These are phyloP conservation scores for Dryas iulia DNA, from an alignment of 1,140 invertebrate genomes.

Conservation along the genomic window DNA sequence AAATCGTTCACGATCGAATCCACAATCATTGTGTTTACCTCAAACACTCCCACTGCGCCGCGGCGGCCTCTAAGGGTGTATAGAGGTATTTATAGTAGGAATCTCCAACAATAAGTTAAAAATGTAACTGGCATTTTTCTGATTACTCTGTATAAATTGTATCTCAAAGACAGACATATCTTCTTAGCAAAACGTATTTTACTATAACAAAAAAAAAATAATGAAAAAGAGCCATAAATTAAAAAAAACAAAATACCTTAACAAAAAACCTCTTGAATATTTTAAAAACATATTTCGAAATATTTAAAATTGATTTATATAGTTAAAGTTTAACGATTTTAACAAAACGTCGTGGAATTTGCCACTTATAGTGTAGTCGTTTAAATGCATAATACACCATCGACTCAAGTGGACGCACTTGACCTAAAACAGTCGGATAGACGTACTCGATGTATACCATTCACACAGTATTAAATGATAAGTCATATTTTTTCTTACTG, in stretches of 20 bases:
- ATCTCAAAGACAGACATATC: no score
- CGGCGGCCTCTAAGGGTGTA: no score
- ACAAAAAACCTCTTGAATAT: no score
- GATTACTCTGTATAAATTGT: no score
- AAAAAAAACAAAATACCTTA: background rate
- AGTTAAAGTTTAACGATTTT: background rate
- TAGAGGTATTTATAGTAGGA: no score
- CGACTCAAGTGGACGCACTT: slow-evolving; percentile 40
- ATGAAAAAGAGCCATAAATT: background rate
- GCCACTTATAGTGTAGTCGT: slow-evolving; percentile 24
- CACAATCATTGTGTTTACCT: no score
- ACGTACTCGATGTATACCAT: slow-evolving; percentile 23
- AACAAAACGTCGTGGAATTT: slow-evolving; percentile 15
- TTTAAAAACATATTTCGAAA: background rate
- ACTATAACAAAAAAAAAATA: no score
- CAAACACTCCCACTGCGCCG: no score
- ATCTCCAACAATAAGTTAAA: no score
- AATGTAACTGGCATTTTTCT: no score
- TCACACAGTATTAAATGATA: slow-evolving; percentile 13
- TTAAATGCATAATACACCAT: slow-evolving; percentile 20
- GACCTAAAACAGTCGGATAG: slow-evolving; percentile 40
- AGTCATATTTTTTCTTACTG: background rate
- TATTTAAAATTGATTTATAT: background rate
- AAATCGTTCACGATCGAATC: no score
- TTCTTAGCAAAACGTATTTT: no score